Conservation (phyloP, 2,113 vertebrate species). For the Nothoprocta pentlandii region DNA sequence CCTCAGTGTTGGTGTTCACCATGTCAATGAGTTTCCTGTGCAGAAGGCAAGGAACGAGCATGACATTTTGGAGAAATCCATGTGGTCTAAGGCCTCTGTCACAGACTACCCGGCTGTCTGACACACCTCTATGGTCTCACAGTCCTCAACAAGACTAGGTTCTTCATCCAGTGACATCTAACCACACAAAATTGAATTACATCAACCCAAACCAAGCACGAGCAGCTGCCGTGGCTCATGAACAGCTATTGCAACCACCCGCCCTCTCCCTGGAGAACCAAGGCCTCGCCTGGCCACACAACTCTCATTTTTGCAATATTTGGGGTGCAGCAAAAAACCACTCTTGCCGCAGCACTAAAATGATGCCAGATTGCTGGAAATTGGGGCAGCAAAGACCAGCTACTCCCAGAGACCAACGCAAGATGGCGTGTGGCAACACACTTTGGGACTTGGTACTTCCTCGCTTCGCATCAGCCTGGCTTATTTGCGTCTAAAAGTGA, state of each 20-base stretch:
- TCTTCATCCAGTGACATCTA: not conserved
- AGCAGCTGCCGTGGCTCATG: accelerated
- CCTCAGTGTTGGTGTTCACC: not conserved
- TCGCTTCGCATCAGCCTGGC: accelerated
- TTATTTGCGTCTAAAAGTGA: accelerated
- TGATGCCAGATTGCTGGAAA: not conserved
- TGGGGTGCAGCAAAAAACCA: not conserved
- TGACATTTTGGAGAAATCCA: not conserved
- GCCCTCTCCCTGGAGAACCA: accelerated
- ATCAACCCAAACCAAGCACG: accelerated
- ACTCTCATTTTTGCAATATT: not conserved
- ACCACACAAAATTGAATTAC: accelerated
- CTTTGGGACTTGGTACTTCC: not conserved
- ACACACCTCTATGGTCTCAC: not conserved
- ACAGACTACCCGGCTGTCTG: too few relatives aligned
- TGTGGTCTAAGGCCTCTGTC: not conserved
- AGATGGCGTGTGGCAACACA: constrained; percentile 37
- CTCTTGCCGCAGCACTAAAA: not conserved
- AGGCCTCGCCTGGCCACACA: accelerated
- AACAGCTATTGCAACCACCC: accelerated
- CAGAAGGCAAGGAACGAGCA: not conserved
- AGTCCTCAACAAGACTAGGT: not conserved
- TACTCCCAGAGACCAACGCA: not conserved
- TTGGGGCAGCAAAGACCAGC: not conserved
- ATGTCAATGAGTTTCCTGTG: not conserved